A percentile compares a stretch with the other conserved stretches of the same genome.
Evolutionary conservation across 2,797 vertebrate species (phyloP).

Genomic region (Dipus sagitta): DNA sequence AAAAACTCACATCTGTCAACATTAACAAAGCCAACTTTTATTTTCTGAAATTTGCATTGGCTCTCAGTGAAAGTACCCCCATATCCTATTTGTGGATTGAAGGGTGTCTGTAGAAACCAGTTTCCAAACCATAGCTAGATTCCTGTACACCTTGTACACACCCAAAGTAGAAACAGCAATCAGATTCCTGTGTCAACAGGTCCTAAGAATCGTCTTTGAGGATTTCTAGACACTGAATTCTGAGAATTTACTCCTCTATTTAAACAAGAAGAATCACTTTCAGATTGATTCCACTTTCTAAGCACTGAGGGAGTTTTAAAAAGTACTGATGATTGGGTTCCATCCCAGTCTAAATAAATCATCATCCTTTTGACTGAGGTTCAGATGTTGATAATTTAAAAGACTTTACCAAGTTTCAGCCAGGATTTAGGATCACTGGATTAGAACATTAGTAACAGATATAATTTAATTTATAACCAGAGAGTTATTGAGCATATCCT

Average conservation of each 20-base stretch:
- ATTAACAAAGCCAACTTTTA: background rate
- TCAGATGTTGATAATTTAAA: background rate
- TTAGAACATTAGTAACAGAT: background rate
- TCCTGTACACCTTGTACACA: background rate
- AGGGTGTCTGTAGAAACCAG: background rate
- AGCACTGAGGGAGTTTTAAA: conserved; percentile 46
- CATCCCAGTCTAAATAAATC: conserved; percentile 43
- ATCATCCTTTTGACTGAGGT: background rate
- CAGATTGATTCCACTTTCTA: conserved; percentile 30
- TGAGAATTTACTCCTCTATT: background rate
- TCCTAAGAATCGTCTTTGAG: background rate
- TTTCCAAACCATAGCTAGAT: background rate
- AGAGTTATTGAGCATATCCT: background rate
- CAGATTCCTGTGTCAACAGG: background rate
- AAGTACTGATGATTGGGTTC: background rate
- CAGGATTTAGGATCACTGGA: background rate
- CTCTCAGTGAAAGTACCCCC: background rate
- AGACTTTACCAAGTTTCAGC: background rate
- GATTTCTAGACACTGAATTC: background rate
- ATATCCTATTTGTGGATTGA: no score
- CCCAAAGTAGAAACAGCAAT: background rate
- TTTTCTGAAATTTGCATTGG: background rate
- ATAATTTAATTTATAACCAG: conserved; percentile 32
- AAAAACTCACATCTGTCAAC: background rate
- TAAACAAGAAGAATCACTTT: conserved; percentile 50